phyloP scores from a whole-genome alignment of 2,888 invertebrate species.

The Sarcophaga rosellei region DNA sequence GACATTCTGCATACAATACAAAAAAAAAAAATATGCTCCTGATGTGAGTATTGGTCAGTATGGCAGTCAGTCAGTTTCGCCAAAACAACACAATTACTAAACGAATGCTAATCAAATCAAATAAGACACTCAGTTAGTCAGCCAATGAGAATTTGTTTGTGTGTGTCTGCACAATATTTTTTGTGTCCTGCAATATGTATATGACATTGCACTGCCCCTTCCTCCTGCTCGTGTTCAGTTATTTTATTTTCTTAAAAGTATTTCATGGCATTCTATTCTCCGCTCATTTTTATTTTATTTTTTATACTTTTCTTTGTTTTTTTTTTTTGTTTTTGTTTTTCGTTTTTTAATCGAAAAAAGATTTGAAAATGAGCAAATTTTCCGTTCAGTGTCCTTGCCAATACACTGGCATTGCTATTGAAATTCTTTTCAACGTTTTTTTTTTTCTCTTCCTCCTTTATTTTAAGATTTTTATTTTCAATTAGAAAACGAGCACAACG shows the following conservation, averaged over 20 bases:
- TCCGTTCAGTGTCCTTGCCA: slow-evolving; percentile 45
- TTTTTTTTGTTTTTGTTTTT: neutral
- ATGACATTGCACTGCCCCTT: no score
- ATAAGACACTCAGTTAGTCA: neutral
- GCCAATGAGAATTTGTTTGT: neutral
- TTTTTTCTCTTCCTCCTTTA: neutral
- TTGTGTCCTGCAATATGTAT: no score
- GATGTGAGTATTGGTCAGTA: neutral
- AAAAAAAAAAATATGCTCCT: no score
- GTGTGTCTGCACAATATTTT: no score
- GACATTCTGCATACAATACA: no score
- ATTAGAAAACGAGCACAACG: neutral
- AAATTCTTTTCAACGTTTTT: slow-evolving; percentile 47
- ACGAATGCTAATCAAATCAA: neutral
- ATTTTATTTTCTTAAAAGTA: neutral
- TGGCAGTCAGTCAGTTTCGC: neutral
- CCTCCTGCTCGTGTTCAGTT: neutral
- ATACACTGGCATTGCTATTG: slow-evolving; percentile 61
- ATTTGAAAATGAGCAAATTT: slow-evolving; percentile 36
- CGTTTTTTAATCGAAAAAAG: slow-evolving; percentile 16
- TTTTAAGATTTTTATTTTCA: neutral
- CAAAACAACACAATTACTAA: neutral
- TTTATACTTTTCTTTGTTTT: neutral
- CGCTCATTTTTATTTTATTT: neutral
- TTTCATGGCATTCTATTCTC: neutral